Conservation (phyloP, 1,140 invertebrate species). For the Musca vetustissima region DNA sequence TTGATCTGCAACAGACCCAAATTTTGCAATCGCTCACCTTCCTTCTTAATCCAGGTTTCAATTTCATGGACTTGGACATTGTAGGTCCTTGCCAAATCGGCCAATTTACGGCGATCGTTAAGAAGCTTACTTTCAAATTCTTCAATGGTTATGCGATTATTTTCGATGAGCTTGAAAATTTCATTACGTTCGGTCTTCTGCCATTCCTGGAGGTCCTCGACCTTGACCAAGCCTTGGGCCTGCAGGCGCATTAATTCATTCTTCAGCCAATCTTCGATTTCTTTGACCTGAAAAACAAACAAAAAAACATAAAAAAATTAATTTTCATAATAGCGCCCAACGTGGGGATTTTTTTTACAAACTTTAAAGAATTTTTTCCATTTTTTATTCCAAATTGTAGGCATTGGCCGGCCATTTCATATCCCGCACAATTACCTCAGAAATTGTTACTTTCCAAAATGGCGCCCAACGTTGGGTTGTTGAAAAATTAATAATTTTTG, state of each 20-base stretch:
- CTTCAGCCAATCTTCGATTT: conserved; percentile 51
- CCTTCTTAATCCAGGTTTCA: conserved; percentile 48
- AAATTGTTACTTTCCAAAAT: no score
- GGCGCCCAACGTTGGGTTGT: no score
- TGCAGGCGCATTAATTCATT: conserved; percentile 46
- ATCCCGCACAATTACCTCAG: no score
- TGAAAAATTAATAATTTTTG: no score
- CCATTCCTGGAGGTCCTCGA: conserved; percentile 48
- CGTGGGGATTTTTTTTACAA: no score
- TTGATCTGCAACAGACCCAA: conserved; percentile 47
- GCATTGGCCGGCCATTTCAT: no score
- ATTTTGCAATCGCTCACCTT: conserved; percentile 46
- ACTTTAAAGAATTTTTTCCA: no score
- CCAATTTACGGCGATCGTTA: conserved; percentile 39
- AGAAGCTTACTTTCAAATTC: conserved; percentile 46
- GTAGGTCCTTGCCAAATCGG: conserved; percentile 43
- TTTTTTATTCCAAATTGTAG: no score
- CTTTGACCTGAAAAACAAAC: conserved; percentile 15
- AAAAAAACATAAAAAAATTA: neutral
- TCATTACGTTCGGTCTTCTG: conserved; percentile 41
- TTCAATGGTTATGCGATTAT: conserved; percentile 44
- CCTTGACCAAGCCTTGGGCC: conserved; percentile 46
- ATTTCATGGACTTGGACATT: conserved; percentile 48
- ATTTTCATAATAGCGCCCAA: neutral
- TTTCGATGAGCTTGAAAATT: conserved; percentile 40